Evolutionary conservation across 2,797 vertebrate genomes (phyloP).

Genomic region (Ibycter americanus): DNA sequence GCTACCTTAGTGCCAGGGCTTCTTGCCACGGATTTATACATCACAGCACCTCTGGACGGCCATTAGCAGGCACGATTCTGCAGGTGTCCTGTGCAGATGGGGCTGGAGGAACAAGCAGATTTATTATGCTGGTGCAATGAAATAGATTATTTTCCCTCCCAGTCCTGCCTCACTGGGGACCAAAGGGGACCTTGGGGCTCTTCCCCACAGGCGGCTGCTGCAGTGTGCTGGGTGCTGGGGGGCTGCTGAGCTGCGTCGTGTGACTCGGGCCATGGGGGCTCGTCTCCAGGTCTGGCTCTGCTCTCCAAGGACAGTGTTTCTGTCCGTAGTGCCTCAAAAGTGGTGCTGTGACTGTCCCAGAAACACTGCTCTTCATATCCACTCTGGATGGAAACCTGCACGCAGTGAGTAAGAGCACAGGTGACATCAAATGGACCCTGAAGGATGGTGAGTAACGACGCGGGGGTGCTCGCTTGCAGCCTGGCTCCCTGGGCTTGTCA

Average conservation of each 20-base stretch:
- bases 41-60: neutral
- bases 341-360: slow-evolving; percentile 81
- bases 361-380: slow-evolving; percentile 90
- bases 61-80: rapidly evolving
- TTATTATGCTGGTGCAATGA: neutral
- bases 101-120: neutral
- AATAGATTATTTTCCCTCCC: neutral
- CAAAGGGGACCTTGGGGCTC: neutral
- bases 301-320: rapidly evolving
- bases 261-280: rapidly evolving
- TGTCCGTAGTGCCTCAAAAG: slow-evolving; percentile 38
- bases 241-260: neutral
- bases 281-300: neutral
- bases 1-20: neutral
- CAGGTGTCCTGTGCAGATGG: rapidly evolving
- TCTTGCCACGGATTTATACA: neutral
- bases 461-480: neutral
- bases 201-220: neutral
- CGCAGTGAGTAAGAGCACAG: slow-evolving; percentile 90
- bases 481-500: neutral
- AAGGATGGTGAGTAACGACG: slow-evolving; percentile 83
- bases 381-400: slow-evolving; percentile 94
- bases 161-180: neutral
- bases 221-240: rapidly evolving
- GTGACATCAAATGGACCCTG: slow-evolving; percentile 92